Base-by-base conservation (phyloP, 2,888 invertebrate genomes). In the Temnothorax unifasciatus region DNA sequence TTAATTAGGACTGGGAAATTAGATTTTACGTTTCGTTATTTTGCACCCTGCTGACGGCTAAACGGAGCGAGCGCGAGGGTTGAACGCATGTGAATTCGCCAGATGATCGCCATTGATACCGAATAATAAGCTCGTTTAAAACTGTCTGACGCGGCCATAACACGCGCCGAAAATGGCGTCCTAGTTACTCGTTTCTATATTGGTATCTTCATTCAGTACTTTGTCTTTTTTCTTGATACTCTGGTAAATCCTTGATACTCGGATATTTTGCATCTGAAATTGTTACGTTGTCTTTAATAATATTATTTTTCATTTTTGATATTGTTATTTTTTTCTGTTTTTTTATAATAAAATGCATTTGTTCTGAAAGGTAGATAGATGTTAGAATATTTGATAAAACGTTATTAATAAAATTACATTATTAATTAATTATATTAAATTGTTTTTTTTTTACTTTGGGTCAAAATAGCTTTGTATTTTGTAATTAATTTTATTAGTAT, bases 51-150 rank as follows among this genome's bases (percentile, higher is more conserved):
- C 84, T 82, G 44, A 66, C 25, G 68, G 63, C 76, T 61, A 64
- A 29, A 63, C 38, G n/a, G 63, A 44, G 64, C 57, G 82, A 47
- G 82, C 25, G 63, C 47, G 44, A 66, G 82, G 83, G 83, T 63
- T 87, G 82, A 86, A 91, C 81, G 90, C 91, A 91, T 93, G 93
- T 91, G 92, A 93, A 92, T 91, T 90, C 88, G 88, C 90, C 92
- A 92, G 92, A 92, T 93, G 93, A 92, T 92, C 88, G 89, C 88
- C 90, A 92, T 91, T 92, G 92, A 92, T 93, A 93, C 82, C 90
- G 89, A 85, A 89, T 92, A 91, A 91, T 92, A 91, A 92, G 88
- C 90, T 88, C 85, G 83, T 91, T 90, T 91, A 92, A 93, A 93
- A 92, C 89, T 89, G 86, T 84, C 84, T 50, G 82, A 83, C 69